phyloP scores from a whole-genome alignment of 92 coral and sea anemone genomes.

The Paragorgia papillata region DNA sequence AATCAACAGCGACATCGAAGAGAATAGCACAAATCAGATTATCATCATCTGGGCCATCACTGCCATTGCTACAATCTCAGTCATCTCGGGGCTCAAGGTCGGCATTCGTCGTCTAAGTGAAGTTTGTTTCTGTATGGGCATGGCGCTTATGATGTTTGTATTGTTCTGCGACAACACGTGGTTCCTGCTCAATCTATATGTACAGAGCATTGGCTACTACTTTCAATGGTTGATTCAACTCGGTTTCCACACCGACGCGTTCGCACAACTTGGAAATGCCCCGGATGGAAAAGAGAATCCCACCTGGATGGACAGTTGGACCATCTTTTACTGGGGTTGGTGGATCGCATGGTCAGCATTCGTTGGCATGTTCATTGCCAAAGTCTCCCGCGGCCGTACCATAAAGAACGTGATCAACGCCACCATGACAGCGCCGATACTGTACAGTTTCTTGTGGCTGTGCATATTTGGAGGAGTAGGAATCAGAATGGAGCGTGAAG shows the following conservation, averaged over 20 bases:
- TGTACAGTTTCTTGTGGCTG: no score
- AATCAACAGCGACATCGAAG: constrained; percentile 38
- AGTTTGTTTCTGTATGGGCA: constrained; percentile 73
- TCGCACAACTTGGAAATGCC: constrained; percentile 55
- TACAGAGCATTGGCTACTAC: constrained; percentile 58
- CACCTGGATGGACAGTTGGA: constrained; percentile 47
- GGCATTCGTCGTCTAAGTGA: constrained; percentile 63
- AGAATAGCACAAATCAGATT: constrained; percentile 37
- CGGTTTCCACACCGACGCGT: constrained; percentile 58
- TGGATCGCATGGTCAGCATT: constrained; percentile 75
- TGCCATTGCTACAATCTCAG: constrained; percentile 45
- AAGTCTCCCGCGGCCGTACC: constrained; percentile 90
- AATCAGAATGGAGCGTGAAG: constrained; percentile 79
- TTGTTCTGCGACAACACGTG: constrained; percentile 65
- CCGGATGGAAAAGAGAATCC: constrained; percentile 46
- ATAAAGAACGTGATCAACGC: constrained; percentile 83
- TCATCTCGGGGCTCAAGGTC: constrained; percentile 43
- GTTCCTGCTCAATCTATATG: constrained; percentile 67
- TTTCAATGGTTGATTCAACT: constrained; percentile 48
- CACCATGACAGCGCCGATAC: no score
- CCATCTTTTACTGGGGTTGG: constrained; percentile 46
- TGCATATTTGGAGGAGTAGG: no score
- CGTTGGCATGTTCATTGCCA: constrained; percentile 91
- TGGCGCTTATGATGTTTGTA: constrained; percentile 64
- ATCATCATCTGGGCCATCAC: constrained; percentile 52